Base-by-base conservation (phyloP, 2,113 vertebrate genomes). In the Porphyrio hochstetteri region DNA sequence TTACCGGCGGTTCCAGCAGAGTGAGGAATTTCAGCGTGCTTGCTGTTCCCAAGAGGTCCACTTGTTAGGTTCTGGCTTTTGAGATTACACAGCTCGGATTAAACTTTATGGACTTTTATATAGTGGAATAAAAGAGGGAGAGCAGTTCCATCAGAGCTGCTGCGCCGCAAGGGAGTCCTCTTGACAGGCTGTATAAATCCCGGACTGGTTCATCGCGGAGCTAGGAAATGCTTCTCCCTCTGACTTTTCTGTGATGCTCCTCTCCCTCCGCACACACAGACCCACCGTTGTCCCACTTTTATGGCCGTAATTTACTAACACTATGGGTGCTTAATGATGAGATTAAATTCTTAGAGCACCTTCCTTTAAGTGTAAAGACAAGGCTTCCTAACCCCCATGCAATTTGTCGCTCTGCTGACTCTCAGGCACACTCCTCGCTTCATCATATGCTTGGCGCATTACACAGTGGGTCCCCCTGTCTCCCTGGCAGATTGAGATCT, bases 31-130 rank as follows among this genome's bases (percentile, higher is more conserved):
- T 60, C 93, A 95, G 89, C 88, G 85, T 14, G 40, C 76, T 48
- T 18, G 80, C 90, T 93, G 84, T 91, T 95, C 93, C 95, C 94
- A 94, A 91, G 92, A 53, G 94, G 77, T 44, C 93, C 80, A 59
- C 93, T 93, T 74, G 81, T 91, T 91, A 94, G 77, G 68, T 55
- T 91, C 79, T 78, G 91, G 64, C 88, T 96, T 95, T 92, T 75
- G 71, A 88, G 93, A 96, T 68, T 88, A 78, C 83, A 83, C 11
- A 90, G 85, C 92, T 72, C 0, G 10, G 88, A 91, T 97, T 95
- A 94, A 94, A 94, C 79, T 76, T 96, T 71, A 91, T 86, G 86
- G 68, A 81, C 86, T 93, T 95, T 75, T 52, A 96, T 67, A 77
- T 17, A 78, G 70, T 8, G 40, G 87, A 95, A 96, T 86, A 69